Base-by-base conservation (phyloP, 2,113 vertebrate species). In the Caracal caracal region DNA sequence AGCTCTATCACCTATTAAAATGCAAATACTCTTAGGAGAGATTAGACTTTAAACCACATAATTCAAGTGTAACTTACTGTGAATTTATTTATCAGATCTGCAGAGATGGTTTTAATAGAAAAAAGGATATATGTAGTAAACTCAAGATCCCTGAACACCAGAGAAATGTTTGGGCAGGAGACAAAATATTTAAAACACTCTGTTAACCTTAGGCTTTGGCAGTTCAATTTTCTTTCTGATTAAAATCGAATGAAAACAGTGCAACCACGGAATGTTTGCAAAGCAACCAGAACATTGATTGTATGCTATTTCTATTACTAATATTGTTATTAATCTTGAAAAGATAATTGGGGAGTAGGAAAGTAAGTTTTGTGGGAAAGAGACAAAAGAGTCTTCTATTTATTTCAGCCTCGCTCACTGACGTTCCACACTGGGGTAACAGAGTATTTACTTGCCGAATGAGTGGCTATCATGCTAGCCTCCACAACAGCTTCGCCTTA, bases 1-100 rank as follows among this genome's bases (percentile, higher is more conserved):
- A 89, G 66, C 43, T 95, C 90, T 92, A 43, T 68, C 26, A 90
- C 76, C 68, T 94, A 84, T 88, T 93, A 93, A 93, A 95, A 97
- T 94, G 90, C 40, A 96, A 95, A 97, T 85, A 47, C 33, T 37
- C 84, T 93, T 56, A 90, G 49, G 70, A 95, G 16, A 96, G 65
- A 92, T 93, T 81, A 90, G 33, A 88, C 37, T 81, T 87, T n/a
- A 93, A 90, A 33, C 70, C 70, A 63, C 37, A 80, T 37, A 95
- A 96, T 87, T 94, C 70, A 73, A 81, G 71, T 66, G 35, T 78
- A 94, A 86, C 51, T 97, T 90, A 82, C n/a, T 91, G 33, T 90
- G 88, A 94, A 94, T 96, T 92, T 73, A 96, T 91, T 93, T 92
- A 59, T 82, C 65, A 78, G 49, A 76, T 87, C 66, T 70, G 24